Evolutionary conservation across 2,113 vertebrate genomes (phyloP).

Genomic region (Cryptoleucopteryx plumbea): DNA sequence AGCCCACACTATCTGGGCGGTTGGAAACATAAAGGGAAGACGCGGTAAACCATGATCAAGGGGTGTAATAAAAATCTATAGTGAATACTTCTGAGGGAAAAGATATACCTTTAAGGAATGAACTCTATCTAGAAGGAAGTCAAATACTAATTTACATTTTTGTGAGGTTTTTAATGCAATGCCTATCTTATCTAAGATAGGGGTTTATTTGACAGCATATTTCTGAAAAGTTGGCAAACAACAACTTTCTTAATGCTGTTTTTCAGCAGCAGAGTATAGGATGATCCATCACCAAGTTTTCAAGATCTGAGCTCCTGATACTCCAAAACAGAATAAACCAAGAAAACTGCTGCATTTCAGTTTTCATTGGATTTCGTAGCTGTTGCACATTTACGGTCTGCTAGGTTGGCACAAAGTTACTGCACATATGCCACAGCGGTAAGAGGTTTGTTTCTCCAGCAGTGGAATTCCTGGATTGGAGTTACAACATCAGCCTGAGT

Average conservation of each 20-base stretch:
- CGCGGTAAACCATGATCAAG: not conserved
- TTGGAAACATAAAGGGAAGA: not conserved
- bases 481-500: not conserved
- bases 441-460: not conserved
- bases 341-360: slow-evolving; percentile 23
- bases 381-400: slow-evolving; percentile 11
- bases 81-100: not conserved
- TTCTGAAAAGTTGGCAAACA: slow-evolving; percentile 45
- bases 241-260: slow-evolving; percentile 16
- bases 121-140: not conserved
- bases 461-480: not conserved
- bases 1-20: not conserved
- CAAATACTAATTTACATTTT: slow-evolving; percentile 26
- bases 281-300: slow-evolving; percentile 18
- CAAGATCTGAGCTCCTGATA: slow-evolving; percentile 45
- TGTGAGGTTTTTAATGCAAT: slow-evolving; percentile 7
- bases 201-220: slow-evolving; percentile 28
- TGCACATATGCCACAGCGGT: not conserved
- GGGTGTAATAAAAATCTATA: not conserved
- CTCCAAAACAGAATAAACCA: slow-evolving; percentile 3
- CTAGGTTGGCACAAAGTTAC: not conserved
- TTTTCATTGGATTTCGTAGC: not conserved
- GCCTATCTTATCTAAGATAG: not conserved
- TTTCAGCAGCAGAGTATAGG: slow-evolving; percentile 2
- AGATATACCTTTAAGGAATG: not conserved